These are phyloP conservation scores for Chinchilla lanigera DNA, from an alignment of 2,113 vertebrate genomes.

Conservation along the genomic window DNA sequence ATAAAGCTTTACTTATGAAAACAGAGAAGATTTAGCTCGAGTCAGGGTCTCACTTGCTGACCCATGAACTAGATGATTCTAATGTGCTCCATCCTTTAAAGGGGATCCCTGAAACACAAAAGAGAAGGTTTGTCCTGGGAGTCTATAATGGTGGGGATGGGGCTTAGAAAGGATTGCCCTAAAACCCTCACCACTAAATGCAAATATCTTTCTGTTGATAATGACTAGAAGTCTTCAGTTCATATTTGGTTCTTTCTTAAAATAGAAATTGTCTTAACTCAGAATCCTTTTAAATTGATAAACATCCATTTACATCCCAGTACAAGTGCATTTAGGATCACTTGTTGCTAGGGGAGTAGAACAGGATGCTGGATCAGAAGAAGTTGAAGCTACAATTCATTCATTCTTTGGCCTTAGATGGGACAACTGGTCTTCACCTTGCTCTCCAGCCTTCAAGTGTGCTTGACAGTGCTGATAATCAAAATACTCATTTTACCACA, in stretches of 20 bases:
- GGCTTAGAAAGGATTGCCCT: neutral
- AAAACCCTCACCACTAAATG: neutral
- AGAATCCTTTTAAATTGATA: conserved; percentile 27
- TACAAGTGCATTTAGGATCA: conserved; percentile 22
- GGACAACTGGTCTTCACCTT: neutral
- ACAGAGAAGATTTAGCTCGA: neutral
- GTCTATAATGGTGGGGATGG: neutral
- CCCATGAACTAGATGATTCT: neutral
- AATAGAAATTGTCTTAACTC: conserved; percentile 35
- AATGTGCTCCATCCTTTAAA: neutral
- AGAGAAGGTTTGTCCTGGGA: neutral
- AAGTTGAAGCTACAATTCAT: neutral
- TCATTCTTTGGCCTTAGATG: neutral
- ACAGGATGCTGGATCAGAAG: neutral
- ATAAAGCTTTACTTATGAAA: conserved; percentile 17
- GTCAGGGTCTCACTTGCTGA: neutral
- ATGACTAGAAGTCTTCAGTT: conserved; percentile 48
- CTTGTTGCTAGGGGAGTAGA: neutral
- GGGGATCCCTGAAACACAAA: neutral
- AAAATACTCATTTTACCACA: neutral
- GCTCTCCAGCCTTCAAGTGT: neutral
- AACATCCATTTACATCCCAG: neutral
- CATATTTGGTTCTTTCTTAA: conserved; percentile 54
- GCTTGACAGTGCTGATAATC: neutral
- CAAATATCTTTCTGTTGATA: conserved; percentile 6